Conservation (phyloP, 2,888 invertebrate species). For the Halictus ligatus region DNA sequence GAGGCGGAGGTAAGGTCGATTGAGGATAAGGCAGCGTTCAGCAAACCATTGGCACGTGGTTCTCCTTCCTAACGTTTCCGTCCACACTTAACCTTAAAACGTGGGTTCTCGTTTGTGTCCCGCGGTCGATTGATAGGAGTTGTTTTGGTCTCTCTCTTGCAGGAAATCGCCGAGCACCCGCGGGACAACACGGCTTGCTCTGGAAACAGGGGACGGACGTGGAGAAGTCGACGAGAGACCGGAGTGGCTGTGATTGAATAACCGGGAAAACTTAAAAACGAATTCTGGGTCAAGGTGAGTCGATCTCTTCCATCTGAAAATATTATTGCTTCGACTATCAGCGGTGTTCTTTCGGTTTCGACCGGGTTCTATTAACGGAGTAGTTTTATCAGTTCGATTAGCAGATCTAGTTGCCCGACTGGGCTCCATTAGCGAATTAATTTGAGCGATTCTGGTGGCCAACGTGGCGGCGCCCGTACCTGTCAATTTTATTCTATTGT, state of each 20-base stretch:
- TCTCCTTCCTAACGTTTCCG: background rate
- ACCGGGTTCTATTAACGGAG: background rate
- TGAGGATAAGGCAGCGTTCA: slow-evolving; percentile 45
- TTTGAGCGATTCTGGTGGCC: too few species aligned
- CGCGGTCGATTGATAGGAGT: slow-evolving; percentile 62
- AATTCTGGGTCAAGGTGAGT: slow-evolving; percentile 63
- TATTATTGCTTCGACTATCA: background rate
- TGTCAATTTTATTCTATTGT: too few species aligned
- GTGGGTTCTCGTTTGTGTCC: slow-evolving; percentile 51
- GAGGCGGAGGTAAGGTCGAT: background rate
- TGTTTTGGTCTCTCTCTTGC: slow-evolving; percentile 47
- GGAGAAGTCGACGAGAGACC: slow-evolving; percentile 35
- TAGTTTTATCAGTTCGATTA: background rate
- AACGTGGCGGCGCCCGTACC: too few species aligned
- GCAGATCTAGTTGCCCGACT: background rate
- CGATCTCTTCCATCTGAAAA: background rate
- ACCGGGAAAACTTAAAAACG: slow-evolving; percentile 52
- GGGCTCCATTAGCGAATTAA: too few species aligned
- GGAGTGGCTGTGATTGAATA: slow-evolving; percentile 46
- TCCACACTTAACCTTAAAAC: slow-evolving; percentile 57
- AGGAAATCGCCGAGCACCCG: slow-evolving; percentile 42
- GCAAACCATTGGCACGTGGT: slow-evolving; percentile 32
- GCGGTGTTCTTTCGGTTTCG: background rate
- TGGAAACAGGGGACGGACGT: slow-evolving; percentile 23
- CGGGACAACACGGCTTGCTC: slow-evolving; percentile 29